Evolutionary conservation across 2,888 invertebrate species (phyloP).

Genomic region (Caenorhabditis wallacei): DNA sequence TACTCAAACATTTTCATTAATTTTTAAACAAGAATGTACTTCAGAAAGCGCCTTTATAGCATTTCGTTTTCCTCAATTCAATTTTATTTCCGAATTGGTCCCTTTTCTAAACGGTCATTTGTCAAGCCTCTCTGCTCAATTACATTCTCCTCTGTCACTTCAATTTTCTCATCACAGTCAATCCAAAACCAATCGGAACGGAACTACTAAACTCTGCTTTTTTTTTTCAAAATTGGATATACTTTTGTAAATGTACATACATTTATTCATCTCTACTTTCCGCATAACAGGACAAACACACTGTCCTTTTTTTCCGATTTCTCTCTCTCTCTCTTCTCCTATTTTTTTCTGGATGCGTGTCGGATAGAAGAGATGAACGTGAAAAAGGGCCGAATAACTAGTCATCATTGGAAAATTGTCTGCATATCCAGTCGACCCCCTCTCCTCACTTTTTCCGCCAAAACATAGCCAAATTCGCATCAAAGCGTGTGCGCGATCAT

Average conservation of each 20-base stretch:
- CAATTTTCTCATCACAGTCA: slow-evolving; percentile 58
- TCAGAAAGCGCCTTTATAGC: no score
- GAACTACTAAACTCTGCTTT: slow-evolving; percentile 49
- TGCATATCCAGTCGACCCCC: slow-evolving; percentile 46
- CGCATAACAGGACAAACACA: slow-evolving; percentile 63
- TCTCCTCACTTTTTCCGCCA: slow-evolving; percentile 10
- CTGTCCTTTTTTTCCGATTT: slow-evolving; percentile 40
- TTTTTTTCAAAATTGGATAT: slow-evolving; percentile 11
- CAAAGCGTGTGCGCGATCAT: slow-evolving; percentile 50
- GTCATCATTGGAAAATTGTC: slow-evolving; percentile 50
- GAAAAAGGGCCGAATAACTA: slow-evolving; percentile 46
- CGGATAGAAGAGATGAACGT: slow-evolving; percentile 40
- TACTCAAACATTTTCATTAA: no score
- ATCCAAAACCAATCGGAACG: slow-evolving; percentile 3
- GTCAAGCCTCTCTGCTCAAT: slow-evolving; percentile 31
- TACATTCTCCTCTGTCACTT: slow-evolving; percentile 1
- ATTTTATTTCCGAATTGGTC: slow-evolving; percentile 1
- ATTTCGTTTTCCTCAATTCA: slow-evolving; percentile 3
- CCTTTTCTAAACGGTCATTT: slow-evolving; percentile 32
- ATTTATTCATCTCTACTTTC: slow-evolving; percentile 29
- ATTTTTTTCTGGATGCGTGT: slow-evolving; percentile 43
- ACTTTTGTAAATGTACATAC: slow-evolving; percentile 24
- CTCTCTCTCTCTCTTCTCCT: not conserved
- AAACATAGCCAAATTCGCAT: slow-evolving; percentile 57
- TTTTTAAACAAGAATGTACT: no score